Evolutionary conservation across 1,140 invertebrate species (phyloP).

Genomic region (Popillia japonica): DNA sequence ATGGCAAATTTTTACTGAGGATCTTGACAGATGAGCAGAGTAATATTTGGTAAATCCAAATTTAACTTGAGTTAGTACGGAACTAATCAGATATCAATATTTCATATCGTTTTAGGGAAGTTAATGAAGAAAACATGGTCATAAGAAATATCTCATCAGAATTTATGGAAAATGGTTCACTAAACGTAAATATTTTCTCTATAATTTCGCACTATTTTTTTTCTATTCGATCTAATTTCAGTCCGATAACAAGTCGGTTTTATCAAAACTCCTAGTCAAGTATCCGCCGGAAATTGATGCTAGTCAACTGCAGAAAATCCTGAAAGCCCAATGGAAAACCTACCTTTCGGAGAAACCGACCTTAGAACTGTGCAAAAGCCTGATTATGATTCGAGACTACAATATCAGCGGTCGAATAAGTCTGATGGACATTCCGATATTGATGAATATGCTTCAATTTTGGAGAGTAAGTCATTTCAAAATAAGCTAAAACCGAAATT

Average conservation of each 20-base stretch:
- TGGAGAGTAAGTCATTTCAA: conserved; percentile 66
- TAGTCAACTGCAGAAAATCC: conserved; percentile 68
- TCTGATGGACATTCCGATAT: conserved; percentile 66
- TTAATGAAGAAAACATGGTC: conserved; percentile 79
- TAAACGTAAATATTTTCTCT: background rate
- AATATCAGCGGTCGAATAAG: conserved; percentile 72
- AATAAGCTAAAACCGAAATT: background rate
- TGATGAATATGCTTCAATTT: conserved; percentile 72
- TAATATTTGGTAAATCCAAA: conserved; percentile 71
- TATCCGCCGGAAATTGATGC: conserved; percentile 74
- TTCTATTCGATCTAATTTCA: conserved; percentile 42
- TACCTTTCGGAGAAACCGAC: conserved; percentile 63
- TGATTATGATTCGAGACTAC: conserved; percentile 74
- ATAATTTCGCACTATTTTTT: too few species aligned
- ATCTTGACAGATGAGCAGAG: conserved; percentile 77
- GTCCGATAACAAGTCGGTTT: conserved; percentile 64
- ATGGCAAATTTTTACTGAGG: conserved; percentile 75
- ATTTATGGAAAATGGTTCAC: conserved; percentile 64
- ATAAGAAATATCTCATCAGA: conserved; percentile 71
- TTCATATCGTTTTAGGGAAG: conserved; percentile 67
- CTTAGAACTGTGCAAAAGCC: conserved; percentile 70
- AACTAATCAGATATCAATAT: background rate
- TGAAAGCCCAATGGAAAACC: conserved; percentile 68
- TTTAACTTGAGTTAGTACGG: background rate
- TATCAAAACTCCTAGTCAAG: conserved; percentile 64